Base-by-base conservation (phyloP, 2,797 vertebrate genomes). In the Chelon auratus region DNA sequence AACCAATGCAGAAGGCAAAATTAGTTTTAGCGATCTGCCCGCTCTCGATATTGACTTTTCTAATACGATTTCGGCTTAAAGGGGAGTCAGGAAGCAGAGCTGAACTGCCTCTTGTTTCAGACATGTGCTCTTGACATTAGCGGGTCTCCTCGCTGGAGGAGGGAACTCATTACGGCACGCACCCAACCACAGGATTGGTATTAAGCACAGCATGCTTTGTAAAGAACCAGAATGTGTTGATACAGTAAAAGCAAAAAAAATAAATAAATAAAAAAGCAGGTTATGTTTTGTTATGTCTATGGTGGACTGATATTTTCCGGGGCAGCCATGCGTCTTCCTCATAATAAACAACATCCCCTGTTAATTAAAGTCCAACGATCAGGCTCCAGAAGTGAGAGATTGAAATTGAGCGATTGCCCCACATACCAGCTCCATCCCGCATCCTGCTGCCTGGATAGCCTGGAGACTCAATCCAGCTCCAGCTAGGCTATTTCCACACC, bases 361-460 rank as follows among this genome's bases (percentile, higher is more conserved):
- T 93, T 95, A 95, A 95, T 95, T 95, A 94, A 92, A 94, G 82
- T 87, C 90, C 93, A 94, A 94, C 82, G 93, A 95, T 94, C 93
- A 94, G 91, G 79, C 86, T 86, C 75, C 62, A 81, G 81, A 85
- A 84, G 84, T 90, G 93, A 90, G 89, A 95, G 91, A 94, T 95
- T 95, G 93, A 94, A 95, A 94, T 91, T 95, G 95, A 95, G 93
- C 92, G 94, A 86, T 91, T 93, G 94, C 78, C 92, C 94, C 95
- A 95, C 90, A 95, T 95, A 95, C 84, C 91, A 90, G 89, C 83
- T 75, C 82, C 86, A 81, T 89, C 89, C 91, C 91, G 86, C 87
- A 91, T 93, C 92, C 92, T 93, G 91, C 90, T 89, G 92, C 91
- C 87, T 90, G 88, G 72, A 88, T 91, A 91, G 92, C 95, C 87